These are phyloP conservation scores for Acropora yongei DNA, from an alignment of 64 coral and sea anemone species.

Conservation along the genomic window DNA sequence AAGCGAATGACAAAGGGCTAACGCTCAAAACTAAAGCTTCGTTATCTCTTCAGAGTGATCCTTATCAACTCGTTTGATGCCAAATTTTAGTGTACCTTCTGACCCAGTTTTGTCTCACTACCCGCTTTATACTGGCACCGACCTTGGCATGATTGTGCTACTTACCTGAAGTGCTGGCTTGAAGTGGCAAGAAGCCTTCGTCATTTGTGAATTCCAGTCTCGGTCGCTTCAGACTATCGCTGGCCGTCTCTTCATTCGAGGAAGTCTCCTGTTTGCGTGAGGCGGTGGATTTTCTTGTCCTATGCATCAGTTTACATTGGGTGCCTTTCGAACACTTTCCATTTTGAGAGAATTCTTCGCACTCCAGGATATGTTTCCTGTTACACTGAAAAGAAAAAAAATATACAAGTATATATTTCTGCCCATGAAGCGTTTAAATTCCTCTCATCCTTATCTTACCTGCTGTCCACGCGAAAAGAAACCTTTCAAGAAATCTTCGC, in stretches of 20 bases:
- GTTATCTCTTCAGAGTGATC: no score
- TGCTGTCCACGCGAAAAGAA: conserved; percentile 82
- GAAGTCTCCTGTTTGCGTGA: conserved; percentile 58
- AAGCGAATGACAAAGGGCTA: no score
- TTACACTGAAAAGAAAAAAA: conserved; percentile 75
- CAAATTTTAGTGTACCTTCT: no score
- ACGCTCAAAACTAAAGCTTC: no score
- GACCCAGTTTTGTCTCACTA: no score
- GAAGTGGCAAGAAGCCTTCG: conserved; percentile 77
- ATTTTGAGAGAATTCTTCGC: conserved; percentile 90
- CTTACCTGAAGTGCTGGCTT: conserved; percentile 45
- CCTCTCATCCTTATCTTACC: no score
- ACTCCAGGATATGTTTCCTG: conserved; percentile 92
- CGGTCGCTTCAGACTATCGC: background rate
- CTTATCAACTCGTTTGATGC: no score
- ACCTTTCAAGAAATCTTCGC: conserved; percentile 95
- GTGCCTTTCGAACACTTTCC: conserved; percentile 79
- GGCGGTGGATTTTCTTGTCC: conserved; percentile 5
- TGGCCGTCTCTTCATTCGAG: background rate
- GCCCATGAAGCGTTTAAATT: background rate
- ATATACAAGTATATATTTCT: background rate
- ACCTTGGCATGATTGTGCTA: background rate
- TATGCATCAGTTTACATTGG: conserved; percentile 89
- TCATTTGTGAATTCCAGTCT: conserved; percentile 45
- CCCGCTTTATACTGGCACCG: no score